Base-by-base conservation (phyloP, 1,140 invertebrate genomes). In the Zeugodacus cucurbitae region DNA sequence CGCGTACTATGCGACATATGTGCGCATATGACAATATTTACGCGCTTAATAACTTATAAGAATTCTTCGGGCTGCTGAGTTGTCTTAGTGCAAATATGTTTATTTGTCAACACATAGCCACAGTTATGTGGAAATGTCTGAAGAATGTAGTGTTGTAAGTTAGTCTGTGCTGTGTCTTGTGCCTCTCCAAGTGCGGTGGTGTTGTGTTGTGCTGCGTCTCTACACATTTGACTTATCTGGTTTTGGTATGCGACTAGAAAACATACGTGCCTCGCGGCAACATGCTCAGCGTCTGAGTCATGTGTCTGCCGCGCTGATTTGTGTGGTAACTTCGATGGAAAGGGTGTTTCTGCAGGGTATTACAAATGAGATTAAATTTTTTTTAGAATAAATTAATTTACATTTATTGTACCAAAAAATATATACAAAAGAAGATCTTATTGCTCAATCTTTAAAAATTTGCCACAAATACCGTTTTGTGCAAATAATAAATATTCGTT, bases 31-130 rank as follows among this genome's bases (percentile, higher is more conserved):
- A 59, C 48, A 86, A 58, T 86, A 59, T 86, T 86, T 37, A 86
- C 85, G 85, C 48, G 85, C 48, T 34, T 59, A 17, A 58, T 58
- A 86, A 86, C 85, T 86, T 59, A 22, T 37, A 86, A 86, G 85
- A 59, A 58, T 86, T 86, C 34, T 59, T 86, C 10, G 17, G 14
- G 57, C 57, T 59, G 85, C 29, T 34, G 74, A 29, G 74, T 29
- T 82, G 34, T 48, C 22, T 82, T 20, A 26, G 41, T 48, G n/a
- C 37, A 44, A 82, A 82, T 54, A 48, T 48, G 41, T 82, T 48
- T 48, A 48, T 48, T n/a, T 48, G 3, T 82, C 20, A 22, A 82
- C 26, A 48, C 44, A 48, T 48, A 26, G 62, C 48, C n/a, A 62
- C 7, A 62, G 58, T 7, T 26, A n/a, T 62, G 58, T 62, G 10